Evolutionary conservation across 2,888 invertebrate genomes (phyloP), one percentile per base, ranked within the genome.

Genomic region (Polia nebulosa): DNA sequence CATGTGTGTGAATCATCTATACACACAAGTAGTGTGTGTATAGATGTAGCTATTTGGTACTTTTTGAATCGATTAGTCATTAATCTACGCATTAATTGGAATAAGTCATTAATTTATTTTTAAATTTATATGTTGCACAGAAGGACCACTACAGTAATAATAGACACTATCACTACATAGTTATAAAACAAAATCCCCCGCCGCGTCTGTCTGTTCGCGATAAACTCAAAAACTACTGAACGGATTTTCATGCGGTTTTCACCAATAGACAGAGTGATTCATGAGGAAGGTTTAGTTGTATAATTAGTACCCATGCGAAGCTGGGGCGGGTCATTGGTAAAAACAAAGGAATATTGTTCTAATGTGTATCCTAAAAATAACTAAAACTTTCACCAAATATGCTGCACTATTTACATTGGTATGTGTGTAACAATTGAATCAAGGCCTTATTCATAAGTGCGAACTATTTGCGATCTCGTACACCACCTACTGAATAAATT

Each of bases 401-500:
- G 7, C 15, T 65, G 62, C 72, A 52, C 60, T 73, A 64, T 80
- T 71, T 72, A 76, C 65, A 60, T 68, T 61, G 74, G 69, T 76
- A 47, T 65, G 80, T 71, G 75, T 66, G 71, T 76, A 71, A 81
- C 83, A 90, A 88, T 87, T 90, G 85, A 78, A 81, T 84, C 88
- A 89, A 90, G 90, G 90, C 71, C 87, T 74, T 84, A 87, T 87
- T 88, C 83, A 90, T 90, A 75, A 87, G 76, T 81, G 82, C 53
- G 59, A 72, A 63, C 76, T 79, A 81, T 86, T 82, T 83, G 81
- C 77, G 74, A 70, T 78, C 71, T 56, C 75, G 71, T 76, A 39
- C 76, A 76, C 74, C 63, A 78, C 72, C 76, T 79, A 78, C 80
- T 67, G 66, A 83, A 80, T 73, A 76, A 60, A 71, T 78, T 80